Evolutionary conservation across 2,113 vertebrate genomes (phyloP).

Genomic region (Myotis davidii): DNA sequence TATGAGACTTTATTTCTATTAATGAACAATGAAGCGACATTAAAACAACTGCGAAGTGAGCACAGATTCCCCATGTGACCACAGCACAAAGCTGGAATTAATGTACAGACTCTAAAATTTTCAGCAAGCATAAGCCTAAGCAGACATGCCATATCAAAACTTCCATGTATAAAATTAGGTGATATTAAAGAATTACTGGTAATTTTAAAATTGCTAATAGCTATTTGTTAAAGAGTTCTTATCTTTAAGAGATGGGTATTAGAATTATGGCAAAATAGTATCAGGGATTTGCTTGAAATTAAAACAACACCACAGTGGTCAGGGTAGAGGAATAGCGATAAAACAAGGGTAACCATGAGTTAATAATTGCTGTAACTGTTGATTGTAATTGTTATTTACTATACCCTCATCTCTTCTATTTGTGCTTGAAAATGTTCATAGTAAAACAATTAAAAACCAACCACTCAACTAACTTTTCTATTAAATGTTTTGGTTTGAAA

Average conservation of each 20-base stretch:
- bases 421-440: background rate
- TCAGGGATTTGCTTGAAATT: conserved; percentile 10
- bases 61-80: background rate
- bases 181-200: background rate
- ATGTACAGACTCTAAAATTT: background rate
- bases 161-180: background rate
- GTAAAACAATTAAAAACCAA: background rate
- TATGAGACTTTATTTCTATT: background rate
- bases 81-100: background rate
- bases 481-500: conserved; percentile 40
- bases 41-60: background rate
- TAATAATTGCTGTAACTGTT: background rate
- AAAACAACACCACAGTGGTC: background rate
- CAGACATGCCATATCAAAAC: background rate
- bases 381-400: background rate
- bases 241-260: background rate
- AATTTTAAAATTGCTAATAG: background rate
- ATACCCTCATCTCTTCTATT: background rate
- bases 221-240: conserved; percentile 7
- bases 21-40: background rate
- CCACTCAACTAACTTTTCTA: background rate
- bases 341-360: background rate
- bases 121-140: background rate
- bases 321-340: background rate
- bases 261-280: conserved; percentile 2